Evolutionary conservation across 2,888 invertebrate species (phyloP), one percentile per base, ranked within the genome.

Genomic region (Erebia aethiops): DNA sequence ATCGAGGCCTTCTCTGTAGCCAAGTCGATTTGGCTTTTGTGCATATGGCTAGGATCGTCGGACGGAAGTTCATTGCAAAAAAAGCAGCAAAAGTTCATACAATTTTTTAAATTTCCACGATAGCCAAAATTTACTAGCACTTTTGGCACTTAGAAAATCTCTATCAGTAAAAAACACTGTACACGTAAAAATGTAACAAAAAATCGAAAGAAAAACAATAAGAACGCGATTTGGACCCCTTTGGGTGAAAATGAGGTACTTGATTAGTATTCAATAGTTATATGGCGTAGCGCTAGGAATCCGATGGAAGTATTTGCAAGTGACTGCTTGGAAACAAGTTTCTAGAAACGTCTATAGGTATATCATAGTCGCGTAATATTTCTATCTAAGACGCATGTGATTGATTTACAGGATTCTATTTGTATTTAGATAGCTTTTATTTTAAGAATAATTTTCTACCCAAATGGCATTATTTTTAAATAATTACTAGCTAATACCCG

Each of bases 201-300:
- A 46, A 43, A 60, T n/a, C 35, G 11, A 60, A 43, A 60, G 60
- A 43, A 60, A 35, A 60, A 61, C 61, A 46, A 46, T 62, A 62
- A 62, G 21, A 62, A 21, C 61, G 21, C 46, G 18, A 62, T 62
- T 62, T 18, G 16, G 61, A 61, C 46, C 46, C 61, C 14, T 46
- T 18, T 46, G 46, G 18, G 49, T 61, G 61, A 18, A 61, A 61
- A 61, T 49, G 61, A 18, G 61, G 49, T 21, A 49, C 61, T 62
- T 62, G 61, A 46, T 62, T 62, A 62, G 18, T 62, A 62, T 62
- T 62, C 61, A 62, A 62, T 62, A 21, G 61, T 62, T 46, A 62
- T 46, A 62, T 10, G 41, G 61, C 61, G 61, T 61, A 61, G 18
- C 60, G 60, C 11, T 61, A 8, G 61, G 21, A 62, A 62, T 49